These are phyloP conservation scores for Vulpes vulpes DNA, from an alignment of 2,113 vertebrate species.

Conservation along the genomic window DNA sequence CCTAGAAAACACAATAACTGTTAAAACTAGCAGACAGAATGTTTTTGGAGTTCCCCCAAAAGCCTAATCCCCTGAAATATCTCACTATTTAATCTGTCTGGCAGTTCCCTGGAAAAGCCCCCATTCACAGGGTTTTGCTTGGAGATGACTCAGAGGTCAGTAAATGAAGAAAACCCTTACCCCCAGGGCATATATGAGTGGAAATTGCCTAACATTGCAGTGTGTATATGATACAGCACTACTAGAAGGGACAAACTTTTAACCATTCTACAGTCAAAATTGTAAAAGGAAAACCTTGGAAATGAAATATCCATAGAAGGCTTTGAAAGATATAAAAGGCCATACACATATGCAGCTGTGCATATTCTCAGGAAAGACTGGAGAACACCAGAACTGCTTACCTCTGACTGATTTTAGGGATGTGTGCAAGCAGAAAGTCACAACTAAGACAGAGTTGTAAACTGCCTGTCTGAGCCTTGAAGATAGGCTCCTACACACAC, in stretches of 20 bases:
- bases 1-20: background rate
- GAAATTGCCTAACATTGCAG: background rate
- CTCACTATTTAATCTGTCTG: background rate
- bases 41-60: background rate
- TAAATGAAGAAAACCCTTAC: background rate
- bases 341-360: fast-evolving
- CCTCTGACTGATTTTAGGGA: background rate
- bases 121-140: background rate
- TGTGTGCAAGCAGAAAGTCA: background rate
- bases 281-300: background rate
- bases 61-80: background rate
- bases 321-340: background rate
- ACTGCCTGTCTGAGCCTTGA: background rate
- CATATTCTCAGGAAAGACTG: background rate
- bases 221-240: background rate
- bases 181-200: background rate
- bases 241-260: background rate
- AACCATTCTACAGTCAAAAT: background rate
- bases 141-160: background rate
- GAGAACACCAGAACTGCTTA: background rate
- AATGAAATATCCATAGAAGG: background rate
- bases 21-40: background rate
- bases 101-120: background rate
- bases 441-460: background rate
- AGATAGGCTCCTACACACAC: background rate